Evolutionary conservation across 2,113 vertebrate species (phyloP).

Genomic region (Chionis minor): DNA sequence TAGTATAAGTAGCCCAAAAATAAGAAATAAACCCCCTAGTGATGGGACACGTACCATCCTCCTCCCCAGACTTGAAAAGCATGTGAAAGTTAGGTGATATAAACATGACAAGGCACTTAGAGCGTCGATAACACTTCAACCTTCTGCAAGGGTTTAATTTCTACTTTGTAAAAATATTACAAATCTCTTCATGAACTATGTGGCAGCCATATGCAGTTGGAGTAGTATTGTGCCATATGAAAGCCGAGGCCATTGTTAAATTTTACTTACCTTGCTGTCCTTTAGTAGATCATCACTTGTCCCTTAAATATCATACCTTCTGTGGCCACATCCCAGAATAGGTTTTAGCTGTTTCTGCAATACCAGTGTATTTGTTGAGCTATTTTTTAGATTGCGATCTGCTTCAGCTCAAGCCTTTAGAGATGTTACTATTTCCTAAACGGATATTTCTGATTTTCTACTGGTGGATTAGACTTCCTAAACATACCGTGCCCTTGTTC

Average conservation of each 20-base stretch:
- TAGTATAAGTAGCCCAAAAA: background rate
- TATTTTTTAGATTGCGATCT: background rate
- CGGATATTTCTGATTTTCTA: background rate
- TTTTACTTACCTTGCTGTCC: background rate
- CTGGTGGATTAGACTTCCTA: background rate
- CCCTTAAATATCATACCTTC: background rate
- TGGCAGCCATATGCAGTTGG: background rate
- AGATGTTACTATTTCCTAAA: background rate
- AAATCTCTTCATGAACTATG: background rate
- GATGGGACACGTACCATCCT: accelerated
- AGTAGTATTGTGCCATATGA: background rate
- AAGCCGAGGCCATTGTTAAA: background rate
- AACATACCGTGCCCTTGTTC: background rate
- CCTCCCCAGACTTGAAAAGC: background rate
- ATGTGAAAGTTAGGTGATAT: background rate
- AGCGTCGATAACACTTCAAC: background rate
- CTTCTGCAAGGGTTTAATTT: background rate
- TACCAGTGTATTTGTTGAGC: too few species aligned
- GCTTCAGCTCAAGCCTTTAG: background rate
- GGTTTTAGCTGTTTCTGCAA: background rate
- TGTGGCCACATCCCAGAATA: background rate
- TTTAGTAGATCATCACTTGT: background rate
- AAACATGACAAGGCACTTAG: background rate
- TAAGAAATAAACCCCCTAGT: background rate
- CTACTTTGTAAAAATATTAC: background rate